These are phyloP conservation scores for Axis porcinus DNA, from an alignment of 2,113 vertebrate species.

Conservation along the genomic window DNA sequence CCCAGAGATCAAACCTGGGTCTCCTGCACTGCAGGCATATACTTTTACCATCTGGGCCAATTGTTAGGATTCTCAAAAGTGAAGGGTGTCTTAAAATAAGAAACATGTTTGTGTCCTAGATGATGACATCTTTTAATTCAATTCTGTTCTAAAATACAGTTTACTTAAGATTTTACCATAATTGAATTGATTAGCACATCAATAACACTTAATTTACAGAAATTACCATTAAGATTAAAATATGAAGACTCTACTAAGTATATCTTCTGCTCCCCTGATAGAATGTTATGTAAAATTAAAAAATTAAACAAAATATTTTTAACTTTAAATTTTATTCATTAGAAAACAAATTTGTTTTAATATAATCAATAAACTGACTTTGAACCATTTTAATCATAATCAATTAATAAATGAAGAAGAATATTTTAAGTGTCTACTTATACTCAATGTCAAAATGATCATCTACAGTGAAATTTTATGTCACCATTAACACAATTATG, in stretches of 20 bases:
- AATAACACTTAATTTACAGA: background rate
- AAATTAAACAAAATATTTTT: background rate
- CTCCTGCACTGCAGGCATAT: background rate
- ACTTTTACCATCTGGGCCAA: background rate
- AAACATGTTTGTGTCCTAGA: background rate
- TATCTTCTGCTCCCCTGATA: background rate
- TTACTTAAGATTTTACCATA: background rate
- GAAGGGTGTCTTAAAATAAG: background rate
- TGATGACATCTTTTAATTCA: background rate
- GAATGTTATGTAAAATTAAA: background rate
- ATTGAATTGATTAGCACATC: background rate
- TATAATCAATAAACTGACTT: background rate
- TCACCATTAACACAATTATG: background rate
- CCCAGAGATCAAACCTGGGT: background rate
- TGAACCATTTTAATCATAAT: background rate
- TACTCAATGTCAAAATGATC: background rate
- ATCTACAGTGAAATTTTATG: background rate
- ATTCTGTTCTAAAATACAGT: background rate
- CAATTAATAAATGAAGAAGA: background rate
- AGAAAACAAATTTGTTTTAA: background rate
- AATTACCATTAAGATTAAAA: background rate
- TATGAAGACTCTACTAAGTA: background rate
- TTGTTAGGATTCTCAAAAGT: background rate
- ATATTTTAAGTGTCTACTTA: background rate
- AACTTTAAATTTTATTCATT: background rate